Evolutionary conservation across 2,797 vertebrate genomes (phyloP), one percentile per base, ranked within the genome.

Genomic region (Pelobates cultripes): DNA sequence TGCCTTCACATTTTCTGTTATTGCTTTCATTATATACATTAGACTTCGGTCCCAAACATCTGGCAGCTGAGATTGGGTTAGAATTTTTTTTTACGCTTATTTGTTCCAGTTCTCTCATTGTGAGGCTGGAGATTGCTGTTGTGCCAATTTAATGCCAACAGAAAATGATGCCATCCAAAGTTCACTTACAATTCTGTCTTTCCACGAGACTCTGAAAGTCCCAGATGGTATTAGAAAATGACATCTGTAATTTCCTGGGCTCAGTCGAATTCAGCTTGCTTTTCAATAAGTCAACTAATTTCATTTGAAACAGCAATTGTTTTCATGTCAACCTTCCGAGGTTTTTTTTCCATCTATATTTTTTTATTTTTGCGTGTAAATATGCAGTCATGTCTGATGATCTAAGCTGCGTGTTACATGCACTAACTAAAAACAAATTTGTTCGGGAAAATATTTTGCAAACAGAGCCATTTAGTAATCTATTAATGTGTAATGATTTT

Each of bases 231-330:
- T 70, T 43, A 74, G 14, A 67, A 84, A 45, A 72, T 67, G 82
- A 79, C 82, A 84, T 79, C 82, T 84, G 82, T 77, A 76, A 45
- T 9, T 76, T 84, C 77, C 67, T 79, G 68, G 77, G 72, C 77
- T 75, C 57, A 12, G 40, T 53, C 75, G 44, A 66, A 64, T 70
- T 75, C 67, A 60, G 45, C 67, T 75, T 63, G 72, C 78, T 75
- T 83, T 73, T 67, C 69, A 15, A 78, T 75, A 60, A 70, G 70
- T 44, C 77, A 17, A 43, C 43, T 75, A 53, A 79, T 83, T 79
- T 66, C 67, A 76, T 80, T 80, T 42, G 28, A 53, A 51, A 70
- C n/a, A 43, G 47, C 60, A 4, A 51, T 57, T 75, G 61, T 81
- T 60, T 81, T 69, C 8, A 66, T 55, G 15, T 3, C 42, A 44